Base-by-base conservation (phyloP, 2,113 vertebrate genomes). In the Gambusia affinis region DNA sequence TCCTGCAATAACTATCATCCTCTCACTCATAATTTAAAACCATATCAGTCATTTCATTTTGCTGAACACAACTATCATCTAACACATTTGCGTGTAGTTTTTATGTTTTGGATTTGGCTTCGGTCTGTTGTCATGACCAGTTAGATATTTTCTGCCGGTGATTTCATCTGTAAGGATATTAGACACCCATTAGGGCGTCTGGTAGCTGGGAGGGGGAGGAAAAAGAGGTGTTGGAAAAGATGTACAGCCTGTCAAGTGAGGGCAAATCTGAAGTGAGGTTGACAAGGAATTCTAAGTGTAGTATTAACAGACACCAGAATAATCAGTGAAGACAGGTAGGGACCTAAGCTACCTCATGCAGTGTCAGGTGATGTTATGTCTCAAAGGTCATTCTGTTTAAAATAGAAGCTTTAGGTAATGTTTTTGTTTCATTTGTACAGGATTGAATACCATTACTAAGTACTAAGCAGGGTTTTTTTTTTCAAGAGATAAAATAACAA, bases 151-250 rank as follows among this genome's bases (percentile, higher is more conserved):
- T 27, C 70, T 88, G 75, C 87, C 31, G 60, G 27, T 91, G 90
- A 93, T 89, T 91, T 93, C 80, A 93, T 92, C 85, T 66, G 72
- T 85, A 73, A 79, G 82, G 82, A 84, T 78, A 88, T 78, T 6
- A 80, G 79, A 89, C 74, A 73, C 78, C 37, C 42, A 42, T 84
- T 71, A 68, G 78, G 84, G 76, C 73, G 68, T 70, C 75, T 57
- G 65, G 63, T 69, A 42, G 44, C 77, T 73, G 78, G 70, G 82
- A 47, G 73, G 60, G 69, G 71, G 80, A 76, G 76, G 81, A 85
- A 79, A 75, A 77, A 10, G 67, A 86, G 70, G 87, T 88, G 89
- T 84, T 76, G 60, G 66, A 72, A 12, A 87, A 68, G 66, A 80
- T 44, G 64, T 78, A 61, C 61, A 71, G 83, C 63, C 51, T 84